Evolutionary conservation across 2,888 invertebrate species (phyloP).

Genomic region (Dasysyrphus albostriatus): DNA sequence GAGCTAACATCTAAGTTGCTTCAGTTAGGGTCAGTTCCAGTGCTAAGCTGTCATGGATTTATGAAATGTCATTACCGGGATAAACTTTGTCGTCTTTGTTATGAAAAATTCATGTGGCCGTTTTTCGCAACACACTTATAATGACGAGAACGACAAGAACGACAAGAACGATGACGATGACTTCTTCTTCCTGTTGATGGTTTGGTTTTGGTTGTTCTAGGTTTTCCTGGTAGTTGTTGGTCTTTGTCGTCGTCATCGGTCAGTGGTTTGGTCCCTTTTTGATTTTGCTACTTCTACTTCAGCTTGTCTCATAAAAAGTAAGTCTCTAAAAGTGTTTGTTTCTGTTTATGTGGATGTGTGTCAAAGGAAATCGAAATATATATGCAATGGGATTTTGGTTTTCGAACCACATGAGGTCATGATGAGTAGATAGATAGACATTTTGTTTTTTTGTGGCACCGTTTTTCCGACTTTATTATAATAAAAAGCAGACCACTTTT

Average conservation of each 20-base stretch:
- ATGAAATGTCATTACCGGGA: conserved; percentile 74
- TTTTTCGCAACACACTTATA: conserved; percentile 69
- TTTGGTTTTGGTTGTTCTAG: background rate
- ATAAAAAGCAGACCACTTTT: conserved; percentile 49
- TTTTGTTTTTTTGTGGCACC: conserved; percentile 31
- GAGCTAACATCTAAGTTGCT: conserved; percentile 68
- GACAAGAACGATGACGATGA: background rate
- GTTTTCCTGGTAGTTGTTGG: background rate
- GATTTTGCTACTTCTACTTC: conserved; percentile 2
- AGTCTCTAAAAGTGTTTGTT: conserved; percentile 15
- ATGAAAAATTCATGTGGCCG: conserved; percentile 75
- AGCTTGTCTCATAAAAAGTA: conserved; percentile 21
- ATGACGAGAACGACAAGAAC: conserved; percentile 51
- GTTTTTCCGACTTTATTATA: conserved; percentile 10
- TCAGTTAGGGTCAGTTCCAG: conserved; percentile 59
- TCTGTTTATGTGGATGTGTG: conserved; percentile 29
- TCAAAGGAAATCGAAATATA: conserved; percentile 68
- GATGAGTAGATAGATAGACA: background rate
- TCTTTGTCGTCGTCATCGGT: background rate
- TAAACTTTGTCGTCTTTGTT: conserved; percentile 73
- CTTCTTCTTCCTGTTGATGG: conserved; percentile 2
- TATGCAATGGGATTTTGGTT: conserved; percentile 51
- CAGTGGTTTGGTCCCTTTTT: background rate
- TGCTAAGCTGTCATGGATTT: conserved; percentile 73
- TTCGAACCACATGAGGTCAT: background rate